phyloP scores from a whole-genome alignment of 2,888 invertebrate species.

The Idaea biselata region DNA sequence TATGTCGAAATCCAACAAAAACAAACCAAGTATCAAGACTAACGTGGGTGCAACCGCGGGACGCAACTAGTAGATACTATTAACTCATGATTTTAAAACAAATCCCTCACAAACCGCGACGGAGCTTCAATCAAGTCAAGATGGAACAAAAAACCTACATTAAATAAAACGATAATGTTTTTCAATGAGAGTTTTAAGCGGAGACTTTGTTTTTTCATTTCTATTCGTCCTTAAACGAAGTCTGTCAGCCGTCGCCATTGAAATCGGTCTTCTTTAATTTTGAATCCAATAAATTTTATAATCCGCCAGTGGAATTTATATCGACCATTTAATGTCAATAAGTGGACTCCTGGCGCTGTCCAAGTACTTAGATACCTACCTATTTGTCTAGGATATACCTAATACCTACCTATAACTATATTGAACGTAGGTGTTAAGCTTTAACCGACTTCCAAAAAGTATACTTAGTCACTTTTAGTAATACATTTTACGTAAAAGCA shows the following conservation, averaged over 20 bases:
- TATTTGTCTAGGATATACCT: slow-evolving; percentile 18
- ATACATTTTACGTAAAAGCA: too few relatives aligned
- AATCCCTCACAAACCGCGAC: background rate
- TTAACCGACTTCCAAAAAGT: too few relatives aligned
- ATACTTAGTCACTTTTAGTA: too few relatives aligned
- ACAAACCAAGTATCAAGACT: too few relatives aligned
- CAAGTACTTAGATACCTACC: slow-evolving; percentile 26
- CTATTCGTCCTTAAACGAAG: slow-evolving; percentile 61
- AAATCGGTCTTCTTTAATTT: slow-evolving; percentile 79
- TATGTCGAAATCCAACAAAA: too few relatives aligned
- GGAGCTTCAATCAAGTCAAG: slow-evolving; percentile 2
- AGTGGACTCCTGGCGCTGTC: slow-evolving; percentile 47
- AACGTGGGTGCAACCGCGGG: too few relatives aligned
- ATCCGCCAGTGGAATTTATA: slow-evolving; percentile 78
- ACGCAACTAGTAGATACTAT: background rate
- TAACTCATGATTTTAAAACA: background rate
- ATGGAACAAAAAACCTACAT: slow-evolving; percentile 44
- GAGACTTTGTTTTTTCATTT: slow-evolving; percentile 50
- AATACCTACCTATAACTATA: too few relatives aligned
- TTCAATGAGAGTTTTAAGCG: slow-evolving; percentile 52
- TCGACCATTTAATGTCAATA: slow-evolving; percentile 77
- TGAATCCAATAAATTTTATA: slow-evolving; percentile 77
- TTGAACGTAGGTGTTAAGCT: background rate
- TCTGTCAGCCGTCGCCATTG: slow-evolving; percentile 72
- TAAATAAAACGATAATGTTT: slow-evolving; percentile 51